These are phyloP conservation scores for Chaetodon trifasciatus DNA, from an alignment of 2,797 vertebrate genomes.

Conservation along the genomic window DNA sequence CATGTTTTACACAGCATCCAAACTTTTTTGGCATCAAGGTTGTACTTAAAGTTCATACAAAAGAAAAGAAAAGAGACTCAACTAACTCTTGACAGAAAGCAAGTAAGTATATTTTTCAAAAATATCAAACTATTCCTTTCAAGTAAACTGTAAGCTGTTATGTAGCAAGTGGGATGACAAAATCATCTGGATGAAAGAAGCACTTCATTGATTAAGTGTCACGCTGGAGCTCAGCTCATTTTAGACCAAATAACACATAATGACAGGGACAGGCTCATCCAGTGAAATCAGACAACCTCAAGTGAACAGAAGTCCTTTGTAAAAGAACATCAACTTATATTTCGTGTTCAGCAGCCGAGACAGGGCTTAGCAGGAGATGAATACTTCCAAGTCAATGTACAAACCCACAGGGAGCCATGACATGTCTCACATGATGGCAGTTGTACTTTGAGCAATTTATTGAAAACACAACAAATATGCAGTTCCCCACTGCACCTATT, in stretches of 20 bases:
- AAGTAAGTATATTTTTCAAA: not conserved
- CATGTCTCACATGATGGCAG: not conserved
- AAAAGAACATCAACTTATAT: not conserved
- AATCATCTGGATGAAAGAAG: not conserved
- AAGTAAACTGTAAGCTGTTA: not conserved
- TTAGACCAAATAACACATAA: not conserved
- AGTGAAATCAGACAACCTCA: not conserved
- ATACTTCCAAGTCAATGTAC: not conserved
- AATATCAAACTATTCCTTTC: not conserved
- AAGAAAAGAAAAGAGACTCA: not conserved
- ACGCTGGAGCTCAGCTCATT: not conserved
- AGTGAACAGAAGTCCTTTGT: not conserved
- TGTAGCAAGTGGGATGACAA: not conserved
- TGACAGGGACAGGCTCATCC: not conserved
- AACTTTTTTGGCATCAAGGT: no score
- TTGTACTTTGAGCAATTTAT: conserved; percentile 50
- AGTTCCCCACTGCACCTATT: conserved; percentile 44
- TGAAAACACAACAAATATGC: conserved; percentile 56
- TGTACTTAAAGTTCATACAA: not conserved
- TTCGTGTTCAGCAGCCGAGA: not conserved
- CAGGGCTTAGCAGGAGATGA: not conserved
- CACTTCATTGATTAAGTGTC: not conserved
- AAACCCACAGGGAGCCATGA: conserved; percentile 9
- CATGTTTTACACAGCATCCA: no score
- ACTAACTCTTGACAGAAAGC: not conserved